Evolutionary conservation across 1,140 invertebrate genomes (phyloP).

Genomic region (Achroia grisella): DNA sequence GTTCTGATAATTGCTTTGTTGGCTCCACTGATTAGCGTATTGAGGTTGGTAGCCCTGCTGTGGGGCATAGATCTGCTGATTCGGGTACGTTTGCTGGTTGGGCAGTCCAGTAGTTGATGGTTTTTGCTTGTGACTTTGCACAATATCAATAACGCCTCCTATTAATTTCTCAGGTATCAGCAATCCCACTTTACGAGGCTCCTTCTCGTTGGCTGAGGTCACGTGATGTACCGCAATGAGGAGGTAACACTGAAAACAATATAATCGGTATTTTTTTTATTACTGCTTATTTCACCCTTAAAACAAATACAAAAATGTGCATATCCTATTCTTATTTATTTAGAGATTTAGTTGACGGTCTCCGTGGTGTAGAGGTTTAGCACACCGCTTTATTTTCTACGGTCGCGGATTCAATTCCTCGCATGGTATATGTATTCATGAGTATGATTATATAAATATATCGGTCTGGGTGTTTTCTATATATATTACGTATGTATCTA

Average conservation of each 20-base stretch:
- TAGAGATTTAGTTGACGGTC: too few relatives aligned
- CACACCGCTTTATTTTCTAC: too few relatives aligned
- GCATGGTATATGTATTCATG: too few relatives aligned
- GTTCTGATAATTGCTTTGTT: constrained; percentile 22
- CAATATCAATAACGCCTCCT: constrained; percentile 56
- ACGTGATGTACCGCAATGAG: constrained; percentile 9
- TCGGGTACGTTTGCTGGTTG: constrained; percentile 11
- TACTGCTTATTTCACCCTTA: too few relatives aligned
- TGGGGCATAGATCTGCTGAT: not conserved
- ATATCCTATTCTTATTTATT: too few relatives aligned
- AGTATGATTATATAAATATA: too few relatives aligned
- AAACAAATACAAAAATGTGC: too few relatives aligned
- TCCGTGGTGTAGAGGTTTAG: too few relatives aligned
- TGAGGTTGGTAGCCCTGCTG: constrained; percentile 26
- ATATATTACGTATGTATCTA: too few relatives aligned
- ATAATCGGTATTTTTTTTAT: not conserved
- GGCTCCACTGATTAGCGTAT: constrained; percentile 30
- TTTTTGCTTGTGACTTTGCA: constrained; percentile 57
- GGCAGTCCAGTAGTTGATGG: constrained; percentile 17
- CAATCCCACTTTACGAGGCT: constrained; percentile 32
- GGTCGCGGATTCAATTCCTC: too few relatives aligned
- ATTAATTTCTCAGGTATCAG: constrained; percentile 58
- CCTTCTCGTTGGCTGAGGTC: constrained; percentile 24
- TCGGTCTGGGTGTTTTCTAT: too few relatives aligned
- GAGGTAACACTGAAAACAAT: constrained; percentile 23